Evolutionary conservation across 37 sponge, comb jelly and placozoan genomes (phyloP), one percentile per base, ranked within the genome.

Genomic region (Cladorhizidae sp.): DNA sequence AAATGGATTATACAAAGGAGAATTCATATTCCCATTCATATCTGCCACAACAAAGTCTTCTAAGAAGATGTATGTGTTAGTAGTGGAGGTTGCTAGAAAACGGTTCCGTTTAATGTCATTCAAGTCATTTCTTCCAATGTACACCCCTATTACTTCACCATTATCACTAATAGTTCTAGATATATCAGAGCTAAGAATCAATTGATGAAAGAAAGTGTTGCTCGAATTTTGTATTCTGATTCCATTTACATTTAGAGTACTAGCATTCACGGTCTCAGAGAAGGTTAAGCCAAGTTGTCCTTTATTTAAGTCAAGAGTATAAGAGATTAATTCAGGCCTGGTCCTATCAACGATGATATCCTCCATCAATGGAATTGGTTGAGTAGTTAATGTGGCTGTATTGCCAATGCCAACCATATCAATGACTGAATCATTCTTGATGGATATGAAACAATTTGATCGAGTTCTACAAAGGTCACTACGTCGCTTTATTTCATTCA

Each of bases 231-330:
- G 93, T 15, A 96, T 71, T 25, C 39, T 42, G 38, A 93, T 77
- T 18, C 83, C 91, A 57, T 79, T 75, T 21, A 90, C 86, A 51
- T 83, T 78, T 28, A 96, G 73, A 40, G 81, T 83, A 59, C 79
- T 61, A 29, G 83, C 76, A 61, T 88, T 81, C n/a, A 96, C 96
- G 26, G 93, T 93, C 71, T 96, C 96, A 42, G 87, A 86, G 86
- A 96, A 96, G 22, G 86, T 89, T 0, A 96, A 69, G 41, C 83
- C 72, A 12, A 96, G 64, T 7, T 17, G 40, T 36, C 91, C 93
- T 40, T 81, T 76, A 9, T 87, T 84, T 68, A 92, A 55, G 51
- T 88, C 79, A 23, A 96, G 36, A 18, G 23, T 42, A 40, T 68
- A 96, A 0, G 38, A 40, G 12, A 70, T 72, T 11, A 96, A 79